A percentile compares a stretch with the other conserved stretches of the same genome.
phyloP scores from a whole-genome alignment of 92 coral and sea anemone species.

The Actinostola sp. region DNA sequence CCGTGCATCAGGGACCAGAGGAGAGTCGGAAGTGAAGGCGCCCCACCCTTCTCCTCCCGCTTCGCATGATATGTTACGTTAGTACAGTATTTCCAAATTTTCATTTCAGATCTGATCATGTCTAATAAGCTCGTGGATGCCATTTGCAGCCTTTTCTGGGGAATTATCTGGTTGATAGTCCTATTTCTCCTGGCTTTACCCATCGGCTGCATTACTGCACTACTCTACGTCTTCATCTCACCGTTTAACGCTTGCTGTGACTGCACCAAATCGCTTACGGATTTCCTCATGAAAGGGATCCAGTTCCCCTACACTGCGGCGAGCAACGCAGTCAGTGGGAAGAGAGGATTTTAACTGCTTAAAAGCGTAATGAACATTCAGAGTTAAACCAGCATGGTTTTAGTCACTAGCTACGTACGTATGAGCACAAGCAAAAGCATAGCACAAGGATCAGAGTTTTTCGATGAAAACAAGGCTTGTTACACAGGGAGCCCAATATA shows the following conservation, averaged over 20 bases:
- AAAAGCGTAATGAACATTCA: background rate
- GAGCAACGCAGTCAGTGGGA: constrained; percentile 71
- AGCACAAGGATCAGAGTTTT: no score
- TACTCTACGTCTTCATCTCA: constrained; percentile 75
- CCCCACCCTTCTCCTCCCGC: background rate
- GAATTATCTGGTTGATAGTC: constrained; percentile 87
- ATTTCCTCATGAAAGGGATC: constrained; percentile 88
- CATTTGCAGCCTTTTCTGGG: constrained; percentile 85
- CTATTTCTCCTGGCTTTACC: constrained; percentile 81
- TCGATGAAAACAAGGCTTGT: no score
- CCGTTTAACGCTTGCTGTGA: constrained; percentile 91
- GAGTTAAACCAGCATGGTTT: background rate
- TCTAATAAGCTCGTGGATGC: constrained; percentile 67
- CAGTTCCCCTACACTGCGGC: constrained; percentile 85
- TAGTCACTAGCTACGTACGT: no score
- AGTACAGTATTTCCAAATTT: background rate
- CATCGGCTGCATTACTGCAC: constrained; percentile 77
- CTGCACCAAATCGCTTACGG: constrained; percentile 81
- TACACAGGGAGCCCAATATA: no score
- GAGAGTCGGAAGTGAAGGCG: no score
- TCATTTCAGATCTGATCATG: background rate
- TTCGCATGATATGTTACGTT: background rate
- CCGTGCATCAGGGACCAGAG: no score
- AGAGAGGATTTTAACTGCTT: constrained; percentile 62
- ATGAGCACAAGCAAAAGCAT: no score